Evolutionary conservation across 2,888 invertebrate genomes (phyloP).

Genomic region (Willowsia nigromaculata): DNA sequence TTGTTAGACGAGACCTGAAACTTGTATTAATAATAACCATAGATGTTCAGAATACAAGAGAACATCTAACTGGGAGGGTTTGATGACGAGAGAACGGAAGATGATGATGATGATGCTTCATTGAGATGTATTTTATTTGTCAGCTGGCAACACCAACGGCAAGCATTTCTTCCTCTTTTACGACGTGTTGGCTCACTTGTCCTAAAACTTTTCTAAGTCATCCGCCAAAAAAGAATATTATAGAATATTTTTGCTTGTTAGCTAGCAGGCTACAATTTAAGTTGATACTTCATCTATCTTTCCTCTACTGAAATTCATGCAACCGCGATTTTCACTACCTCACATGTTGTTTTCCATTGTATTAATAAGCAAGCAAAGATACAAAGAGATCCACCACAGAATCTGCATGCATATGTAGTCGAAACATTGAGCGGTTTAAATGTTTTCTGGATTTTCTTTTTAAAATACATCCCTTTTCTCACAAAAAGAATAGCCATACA

Average conservation of each 20-base stretch:
- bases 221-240: constrained; percentile 42
- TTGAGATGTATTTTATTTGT: constrained; percentile 66
- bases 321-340: not conserved
- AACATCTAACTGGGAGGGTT: constrained; percentile 31
- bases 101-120: constrained; percentile 45
- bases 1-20: not conserved
- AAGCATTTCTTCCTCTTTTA: constrained; percentile 27
- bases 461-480: not conserved
- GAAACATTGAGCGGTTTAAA: not conserved
- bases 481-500: not conserved
- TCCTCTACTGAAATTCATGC: not conserved
- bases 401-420: not conserved
- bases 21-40: constrained; percentile 2
- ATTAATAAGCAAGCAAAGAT: not conserved
- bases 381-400: not conserved
- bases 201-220: constrained; percentile 49
- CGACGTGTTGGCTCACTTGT: constrained; percentile 22
- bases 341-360: not conserved
- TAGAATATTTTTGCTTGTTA: constrained; percentile 14
- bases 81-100: constrained; percentile 23
- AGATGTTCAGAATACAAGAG: not conserved
- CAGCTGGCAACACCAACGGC: constrained; percentile 57
- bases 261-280: not conserved
- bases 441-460: not conserved
- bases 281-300: not conserved